These are phyloP conservation scores for Drosophila yooni DNA, from an alignment of 2,888 invertebrate genomes.

Conservation along the genomic window DNA sequence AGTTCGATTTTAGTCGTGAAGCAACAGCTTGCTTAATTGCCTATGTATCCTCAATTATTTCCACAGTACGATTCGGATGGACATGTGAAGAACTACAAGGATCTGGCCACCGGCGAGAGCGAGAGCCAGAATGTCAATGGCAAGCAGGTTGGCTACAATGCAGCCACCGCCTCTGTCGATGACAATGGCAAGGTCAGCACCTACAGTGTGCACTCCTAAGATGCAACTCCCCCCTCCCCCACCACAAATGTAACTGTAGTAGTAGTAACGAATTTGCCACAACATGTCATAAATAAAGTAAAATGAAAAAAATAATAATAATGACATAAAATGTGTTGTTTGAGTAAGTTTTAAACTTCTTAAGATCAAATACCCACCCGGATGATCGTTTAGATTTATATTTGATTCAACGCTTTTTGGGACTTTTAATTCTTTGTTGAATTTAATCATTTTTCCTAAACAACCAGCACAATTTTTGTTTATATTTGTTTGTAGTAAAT, in stretches of 20 bases:
- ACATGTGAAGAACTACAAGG: slow-evolving; percentile 83
- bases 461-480: neutral
- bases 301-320: slow-evolving; percentile 12
- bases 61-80: slow-evolving; percentile 82
- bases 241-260: neutral
- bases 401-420: neutral
- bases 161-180: slow-evolving; percentile 87
- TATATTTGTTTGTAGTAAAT: neutral
- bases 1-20: slow-evolving; percentile 6
- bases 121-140: slow-evolving; percentile 86
- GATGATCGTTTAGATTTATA: neutral
- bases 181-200: slow-evolving; percentile 88
- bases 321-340: neutral
- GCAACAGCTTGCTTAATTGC: neutral
- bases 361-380: no score
- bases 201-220: slow-evolving; percentile 86
- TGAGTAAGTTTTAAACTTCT: neutral
- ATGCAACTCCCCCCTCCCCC: neutral
- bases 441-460: neutral
- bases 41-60: neutral
- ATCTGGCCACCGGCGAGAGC: slow-evolving; percentile 84
- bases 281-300: slow-evolving; percentile 21
- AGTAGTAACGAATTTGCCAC: slow-evolving; percentile 25
- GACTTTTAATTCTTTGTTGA: neutral
- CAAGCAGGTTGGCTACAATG: slow-evolving; percentile 86